phyloP scores from a whole-genome alignment of 2,797 vertebrate genomes.

The Spinus olivaceus region DNA sequence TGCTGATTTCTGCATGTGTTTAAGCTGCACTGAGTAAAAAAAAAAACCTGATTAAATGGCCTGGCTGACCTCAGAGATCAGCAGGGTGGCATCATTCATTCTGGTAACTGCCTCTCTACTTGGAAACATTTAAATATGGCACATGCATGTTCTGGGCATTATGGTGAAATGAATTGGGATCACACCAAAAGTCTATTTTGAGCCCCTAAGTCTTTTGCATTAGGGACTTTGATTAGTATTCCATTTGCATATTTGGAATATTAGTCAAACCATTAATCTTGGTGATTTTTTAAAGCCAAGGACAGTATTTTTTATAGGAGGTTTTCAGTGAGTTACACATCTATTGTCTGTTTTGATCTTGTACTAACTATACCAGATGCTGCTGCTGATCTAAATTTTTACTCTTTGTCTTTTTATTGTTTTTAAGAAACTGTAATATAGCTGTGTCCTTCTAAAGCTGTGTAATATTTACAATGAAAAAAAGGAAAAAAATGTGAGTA shows the following conservation, averaged over 20 bases:
- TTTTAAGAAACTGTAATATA: conserved; percentile 46
- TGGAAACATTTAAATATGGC: not conserved
- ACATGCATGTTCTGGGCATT: not conserved
- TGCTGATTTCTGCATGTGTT: not conserved
- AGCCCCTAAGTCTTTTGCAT: not conserved
- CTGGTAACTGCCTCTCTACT: not conserved
- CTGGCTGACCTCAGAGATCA: not conserved
- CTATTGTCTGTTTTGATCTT: conserved; percentile 7
- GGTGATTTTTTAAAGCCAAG: conserved; percentile 39
- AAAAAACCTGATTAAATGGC: not conserved
- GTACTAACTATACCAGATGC: conserved; percentile 12
- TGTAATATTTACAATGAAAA: not conserved
- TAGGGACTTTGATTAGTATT: not conserved
- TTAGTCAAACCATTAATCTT: not conserved
- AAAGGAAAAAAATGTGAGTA: not conserved
- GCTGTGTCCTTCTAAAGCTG: not conserved
- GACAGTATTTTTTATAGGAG: conserved; percentile 51
- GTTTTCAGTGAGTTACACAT: not conserved
- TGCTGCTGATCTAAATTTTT: conserved; percentile 38
- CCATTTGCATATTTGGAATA: not conserved
- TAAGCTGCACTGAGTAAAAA: not conserved
- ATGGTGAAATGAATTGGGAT: not conserved
- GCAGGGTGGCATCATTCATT: not conserved
- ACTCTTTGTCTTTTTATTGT: conserved; percentile 40
- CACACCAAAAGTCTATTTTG: not conserved